Percentiles rank a stretch among this genome's conserved stretches.
These are phyloP conservation scores for Hyppa rectilinea DNA, from an alignment of 2,888 invertebrate species.

Conservation along the genomic window DNA sequence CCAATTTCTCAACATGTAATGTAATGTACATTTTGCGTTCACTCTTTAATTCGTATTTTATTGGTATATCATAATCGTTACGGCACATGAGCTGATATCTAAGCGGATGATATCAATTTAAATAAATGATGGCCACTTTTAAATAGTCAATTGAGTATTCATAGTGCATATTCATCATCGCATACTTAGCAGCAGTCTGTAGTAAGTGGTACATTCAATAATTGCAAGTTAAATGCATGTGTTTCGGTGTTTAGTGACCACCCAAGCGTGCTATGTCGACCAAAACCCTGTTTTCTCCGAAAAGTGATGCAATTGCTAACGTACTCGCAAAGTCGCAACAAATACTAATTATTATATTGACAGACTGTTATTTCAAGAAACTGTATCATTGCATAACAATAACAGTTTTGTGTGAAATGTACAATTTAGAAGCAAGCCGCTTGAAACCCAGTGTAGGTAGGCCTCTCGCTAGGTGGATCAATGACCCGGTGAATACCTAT, in stretches of 20 bases:
- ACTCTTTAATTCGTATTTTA: not conserved
- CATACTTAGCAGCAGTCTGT: slow-evolving; percentile 20
- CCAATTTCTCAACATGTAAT: slow-evolving; percentile 14
- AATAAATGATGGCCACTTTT: slow-evolving; percentile 13
- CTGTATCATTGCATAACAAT: slow-evolving; percentile 63
- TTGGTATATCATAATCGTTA: slow-evolving; percentile 29
- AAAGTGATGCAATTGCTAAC: slow-evolving; percentile 66
- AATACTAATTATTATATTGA: slow-evolving; percentile 71
- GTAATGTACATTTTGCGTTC: not conserved
- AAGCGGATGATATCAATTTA: slow-evolving; percentile 26
- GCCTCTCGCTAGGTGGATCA: not conserved
- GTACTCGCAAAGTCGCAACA: slow-evolving; percentile 33
- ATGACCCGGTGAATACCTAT: not conserved
- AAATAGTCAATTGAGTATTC: slow-evolving; percentile 20
- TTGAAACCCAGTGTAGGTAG: not conserved
- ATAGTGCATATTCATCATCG: slow-evolving; percentile 34
- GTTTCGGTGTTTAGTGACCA: slow-evolving; percentile 60
- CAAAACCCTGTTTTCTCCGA: slow-evolving; percentile 70
- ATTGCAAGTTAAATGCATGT: slow-evolving; percentile 45
- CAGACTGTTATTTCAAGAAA: slow-evolving; percentile 61
- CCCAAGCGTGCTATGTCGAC: slow-evolving; percentile 54
- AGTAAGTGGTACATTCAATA: slow-evolving; percentile 45
- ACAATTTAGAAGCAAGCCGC: slow-evolving; percentile 14
- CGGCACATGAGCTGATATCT: not conserved
- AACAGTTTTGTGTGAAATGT: slow-evolving; percentile 27